These are phyloP conservation scores for Sarcophaga rosellei DNA, from an alignment of 2,888 invertebrate genomes.

Conservation along the genomic window DNA sequence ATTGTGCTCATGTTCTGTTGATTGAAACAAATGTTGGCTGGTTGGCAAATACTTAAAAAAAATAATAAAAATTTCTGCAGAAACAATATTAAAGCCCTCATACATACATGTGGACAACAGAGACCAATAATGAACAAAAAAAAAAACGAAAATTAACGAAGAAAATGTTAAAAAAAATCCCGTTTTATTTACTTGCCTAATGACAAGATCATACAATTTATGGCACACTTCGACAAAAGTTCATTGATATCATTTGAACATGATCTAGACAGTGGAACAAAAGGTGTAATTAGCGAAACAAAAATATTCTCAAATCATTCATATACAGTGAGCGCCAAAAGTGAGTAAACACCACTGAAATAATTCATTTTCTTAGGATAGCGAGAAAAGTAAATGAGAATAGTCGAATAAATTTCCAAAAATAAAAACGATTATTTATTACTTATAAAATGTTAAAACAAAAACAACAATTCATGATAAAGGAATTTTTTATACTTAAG, in stretches of 20 bases:
- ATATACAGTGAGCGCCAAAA: too few species aligned
- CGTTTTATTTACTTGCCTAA: slow-evolving; percentile 64
- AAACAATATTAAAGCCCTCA: slow-evolving; percentile 39
- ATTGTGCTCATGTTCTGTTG: slow-evolving; percentile 52
- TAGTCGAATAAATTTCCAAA: too few species aligned
- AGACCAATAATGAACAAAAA: slow-evolving; percentile 4
- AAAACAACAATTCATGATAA: too few species aligned
- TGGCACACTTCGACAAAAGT: slow-evolving; percentile 65
- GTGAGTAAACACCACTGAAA: too few species aligned
- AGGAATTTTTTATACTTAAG: too few species aligned
- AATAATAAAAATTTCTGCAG: background rate
- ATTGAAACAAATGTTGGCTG: slow-evolving; percentile 55
- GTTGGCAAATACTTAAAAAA: background rate
- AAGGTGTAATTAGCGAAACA: background rate
- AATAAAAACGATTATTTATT: too few species aligned
- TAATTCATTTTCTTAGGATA: too few species aligned
- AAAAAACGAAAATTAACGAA: background rate
- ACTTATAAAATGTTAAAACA: too few species aligned
- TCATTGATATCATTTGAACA: slow-evolving; percentile 56
- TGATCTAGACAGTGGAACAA: slow-evolving; percentile 38
- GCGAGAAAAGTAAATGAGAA: too few species aligned
- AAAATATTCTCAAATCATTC: too few species aligned
- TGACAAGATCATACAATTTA: slow-evolving; percentile 75
- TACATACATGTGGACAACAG: background rate
- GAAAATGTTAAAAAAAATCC: slow-evolving; percentile 41